Percentiles rank a stretch among this genome's conserved stretches.
These are phyloP conservation scores for Andrena dorsata DNA, from an alignment of 2,888 invertebrate genomes.

Conservation along the genomic window DNA sequence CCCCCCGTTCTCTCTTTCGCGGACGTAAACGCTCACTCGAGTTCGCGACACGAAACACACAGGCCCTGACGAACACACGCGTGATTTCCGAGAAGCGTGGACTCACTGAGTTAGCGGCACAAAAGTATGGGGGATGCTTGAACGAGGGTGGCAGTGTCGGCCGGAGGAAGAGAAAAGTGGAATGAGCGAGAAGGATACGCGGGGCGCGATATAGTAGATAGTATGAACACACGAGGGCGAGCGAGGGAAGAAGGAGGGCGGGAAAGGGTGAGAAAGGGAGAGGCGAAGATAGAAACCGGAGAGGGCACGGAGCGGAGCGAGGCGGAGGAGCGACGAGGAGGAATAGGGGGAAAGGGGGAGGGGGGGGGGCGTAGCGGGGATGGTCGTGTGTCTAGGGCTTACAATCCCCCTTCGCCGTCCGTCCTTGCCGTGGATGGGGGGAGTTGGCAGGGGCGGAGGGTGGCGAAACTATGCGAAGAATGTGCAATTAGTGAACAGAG, in stretches of 20 bases:
- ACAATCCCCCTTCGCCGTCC: constrained; percentile 65
- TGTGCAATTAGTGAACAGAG: constrained; percentile 97
- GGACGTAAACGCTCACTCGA: constrained; percentile 37
- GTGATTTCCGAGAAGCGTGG: constrained; percentile 58
- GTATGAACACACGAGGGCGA: constrained; percentile 46
- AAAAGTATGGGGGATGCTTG: constrained; percentile 55
- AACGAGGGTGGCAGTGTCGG: constrained; percentile 46
- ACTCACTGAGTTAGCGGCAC: constrained; percentile 67
- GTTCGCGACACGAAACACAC: constrained; percentile 47
- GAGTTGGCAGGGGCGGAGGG: constrained; percentile 72
- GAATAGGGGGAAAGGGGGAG: neutral
- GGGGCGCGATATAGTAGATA: constrained; percentile 51
- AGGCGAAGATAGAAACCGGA: constrained; percentile 7
- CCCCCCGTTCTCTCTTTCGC: neutral
- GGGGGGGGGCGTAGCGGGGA: constrained; percentile 46
- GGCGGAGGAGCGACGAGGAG: constrained; percentile 45
- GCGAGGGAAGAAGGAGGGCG: constrained; percentile 47
- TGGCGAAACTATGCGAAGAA: constrained; percentile 98
- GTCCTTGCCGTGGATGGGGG: constrained; percentile 60
- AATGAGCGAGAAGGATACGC: constrained; percentile 58
- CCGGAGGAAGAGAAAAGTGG: constrained; percentile 32
- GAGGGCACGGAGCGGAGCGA: constrained; percentile 26
- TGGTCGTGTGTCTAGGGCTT: constrained; percentile 72
- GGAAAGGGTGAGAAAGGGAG: constrained; percentile 25
- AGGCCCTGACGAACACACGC: constrained; percentile 38